These are phyloP conservation scores for Paelopatides confundens DNA, from an alignment of 53 echinoderm and acorn worm genomes.

Conservation along the genomic window DNA sequence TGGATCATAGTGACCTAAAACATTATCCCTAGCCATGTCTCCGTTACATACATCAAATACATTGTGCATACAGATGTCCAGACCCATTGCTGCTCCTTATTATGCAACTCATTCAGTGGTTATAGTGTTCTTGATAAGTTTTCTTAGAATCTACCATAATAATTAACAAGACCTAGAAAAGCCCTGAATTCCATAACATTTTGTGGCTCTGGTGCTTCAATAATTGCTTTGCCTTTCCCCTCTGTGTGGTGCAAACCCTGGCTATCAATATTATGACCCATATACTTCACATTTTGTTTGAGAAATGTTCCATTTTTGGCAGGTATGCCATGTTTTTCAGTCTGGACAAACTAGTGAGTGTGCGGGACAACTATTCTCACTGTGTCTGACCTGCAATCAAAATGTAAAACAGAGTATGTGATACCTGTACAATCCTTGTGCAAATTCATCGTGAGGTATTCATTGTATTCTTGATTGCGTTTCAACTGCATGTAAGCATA, in stretches of 20 bases:
- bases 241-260: constrained; percentile 6
- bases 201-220: constrained; percentile 36
- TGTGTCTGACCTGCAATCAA: constrained; percentile 38
- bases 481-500: constrained; percentile 63
- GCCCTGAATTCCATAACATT: constrained; percentile 1
- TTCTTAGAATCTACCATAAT: constrained; percentile 45
- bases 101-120: constrained; percentile 21
- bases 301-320: constrained; percentile 23
- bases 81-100: constrained; percentile 7
- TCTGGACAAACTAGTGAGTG: constrained; percentile 3
- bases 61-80: background rate
- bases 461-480: constrained; percentile 41
- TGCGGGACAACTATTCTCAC: constrained; percentile 15
- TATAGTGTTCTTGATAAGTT: constrained; percentile 11
- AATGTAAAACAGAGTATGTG: constrained; percentile 47
- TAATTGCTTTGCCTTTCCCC: constrained; percentile 38
- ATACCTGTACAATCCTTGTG: constrained; percentile 58
- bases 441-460: constrained; percentile 51
- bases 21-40: constrained; percentile 38
- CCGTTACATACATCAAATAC: constrained; percentile 50
- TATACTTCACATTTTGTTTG: background rate
- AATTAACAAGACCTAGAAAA: constrained; percentile 38
- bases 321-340: constrained; percentile 31
- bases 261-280: constrained; percentile 39
- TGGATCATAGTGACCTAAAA: constrained; percentile 46